These are phyloP conservation scores for Ophiothrix spiculata DNA, from an alignment of 35 echinoderm and acorn worm species.

Conservation along the genomic window DNA sequence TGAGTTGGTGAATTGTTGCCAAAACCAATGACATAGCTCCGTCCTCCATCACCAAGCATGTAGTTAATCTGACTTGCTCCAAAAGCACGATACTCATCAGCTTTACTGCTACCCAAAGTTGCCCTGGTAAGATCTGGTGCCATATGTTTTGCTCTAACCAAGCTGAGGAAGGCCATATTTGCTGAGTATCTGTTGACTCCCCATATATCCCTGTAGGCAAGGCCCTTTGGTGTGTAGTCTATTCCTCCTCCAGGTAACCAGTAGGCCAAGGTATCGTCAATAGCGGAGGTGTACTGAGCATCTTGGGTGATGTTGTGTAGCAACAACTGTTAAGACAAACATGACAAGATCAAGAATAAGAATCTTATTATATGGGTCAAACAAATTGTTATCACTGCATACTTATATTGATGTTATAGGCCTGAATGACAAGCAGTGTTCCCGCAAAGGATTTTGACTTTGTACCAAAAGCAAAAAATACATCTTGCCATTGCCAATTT, in stretches of 20 bases:
- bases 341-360: background rate
- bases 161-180: conserved; percentile 58
- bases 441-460: too few species aligned
- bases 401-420: too few species aligned
- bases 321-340: conserved; percentile 32
- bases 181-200: conserved; percentile 65
- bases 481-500: too few species aligned
- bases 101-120: background rate
- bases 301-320: conserved; percentile 43
- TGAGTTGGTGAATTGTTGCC: conserved; percentile 54
- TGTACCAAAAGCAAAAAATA: too few species aligned
- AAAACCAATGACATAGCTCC: conserved; percentile 69
- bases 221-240: conserved; percentile 57
- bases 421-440: too few species aligned
- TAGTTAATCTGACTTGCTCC: conserved; percentile 65
- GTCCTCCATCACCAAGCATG: conserved; percentile 58
- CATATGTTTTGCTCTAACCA: conserved; percentile 27
- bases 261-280: conserved; percentile 19
- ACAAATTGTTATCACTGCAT: too few species aligned
- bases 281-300: conserved; percentile 14
- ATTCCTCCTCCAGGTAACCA: conserved; percentile 33
- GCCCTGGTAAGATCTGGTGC: too few species aligned
- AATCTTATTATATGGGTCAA: background rate
- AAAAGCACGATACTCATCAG: conserved; percentile 15
- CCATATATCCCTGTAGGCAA: conserved; percentile 56